Evolutionary conservation across 2,113 vertebrate species (phyloP).

Genomic region (Phyllostomus discolor): DNA sequence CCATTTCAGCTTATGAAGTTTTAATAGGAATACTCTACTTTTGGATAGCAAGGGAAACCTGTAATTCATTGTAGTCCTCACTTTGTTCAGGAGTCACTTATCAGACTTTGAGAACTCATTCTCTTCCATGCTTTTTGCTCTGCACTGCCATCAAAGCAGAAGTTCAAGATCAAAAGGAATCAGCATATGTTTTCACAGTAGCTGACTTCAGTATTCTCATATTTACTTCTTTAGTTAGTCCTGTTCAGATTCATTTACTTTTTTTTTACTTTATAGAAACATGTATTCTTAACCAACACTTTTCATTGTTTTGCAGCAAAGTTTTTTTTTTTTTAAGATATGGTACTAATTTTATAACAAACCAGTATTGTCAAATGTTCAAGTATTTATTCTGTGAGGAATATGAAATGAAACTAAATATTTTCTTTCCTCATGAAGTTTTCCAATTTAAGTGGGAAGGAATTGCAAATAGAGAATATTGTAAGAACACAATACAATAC

Average conservation of each 20-base stretch:
- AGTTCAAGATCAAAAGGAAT: neutral
- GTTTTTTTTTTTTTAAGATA: neutral
- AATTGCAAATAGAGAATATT: neutral
- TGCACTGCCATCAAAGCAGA: neutral
- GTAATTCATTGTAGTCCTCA: neutral
- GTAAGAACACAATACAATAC: neutral
- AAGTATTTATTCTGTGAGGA: neutral
- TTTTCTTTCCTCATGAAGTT: neutral
- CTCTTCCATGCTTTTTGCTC: neutral
- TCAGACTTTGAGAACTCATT: neutral
- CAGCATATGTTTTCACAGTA: neutral
- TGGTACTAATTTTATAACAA: neutral
- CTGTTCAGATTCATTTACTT: neutral
- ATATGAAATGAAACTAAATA: neutral
- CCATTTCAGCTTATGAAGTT: neutral
- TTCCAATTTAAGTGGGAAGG: neutral
- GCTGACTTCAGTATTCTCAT: neutral
- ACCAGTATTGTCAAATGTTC: neutral
- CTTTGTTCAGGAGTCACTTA: neutral
- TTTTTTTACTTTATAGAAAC: neutral
- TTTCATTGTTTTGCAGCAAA: neutral
- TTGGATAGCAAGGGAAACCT: neutral
- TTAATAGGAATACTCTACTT: neutral
- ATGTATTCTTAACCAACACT: neutral
- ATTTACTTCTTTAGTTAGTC: neutral